phyloP scores from a whole-genome alignment of 2,888 invertebrate genomes.

The Graphium colonna region DNA sequence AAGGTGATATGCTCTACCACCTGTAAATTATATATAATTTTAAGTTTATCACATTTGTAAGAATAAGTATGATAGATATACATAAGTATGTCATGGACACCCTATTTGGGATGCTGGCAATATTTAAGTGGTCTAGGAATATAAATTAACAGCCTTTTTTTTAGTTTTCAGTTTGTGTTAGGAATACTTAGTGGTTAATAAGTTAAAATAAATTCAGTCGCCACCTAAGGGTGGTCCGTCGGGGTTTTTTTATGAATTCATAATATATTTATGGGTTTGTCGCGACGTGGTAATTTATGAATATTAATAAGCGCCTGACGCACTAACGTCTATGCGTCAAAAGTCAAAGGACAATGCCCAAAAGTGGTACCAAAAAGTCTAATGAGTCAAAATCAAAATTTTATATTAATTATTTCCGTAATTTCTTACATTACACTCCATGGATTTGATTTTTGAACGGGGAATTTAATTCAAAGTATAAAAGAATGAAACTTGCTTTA shows the following conservation, averaged over 20 bases:
- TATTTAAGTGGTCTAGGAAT: slow-evolving; percentile 3
- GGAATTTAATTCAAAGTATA: too few species aligned
- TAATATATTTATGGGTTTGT: slow-evolving; percentile 66
- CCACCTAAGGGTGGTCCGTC: slow-evolving; percentile 56
- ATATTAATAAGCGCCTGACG: slow-evolving; percentile 49
- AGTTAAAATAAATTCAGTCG: slow-evolving; percentile 35
- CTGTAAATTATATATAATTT: too few species aligned
- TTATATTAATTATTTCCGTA: too few species aligned
- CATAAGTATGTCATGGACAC: background rate
- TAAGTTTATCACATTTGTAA: too few species aligned
- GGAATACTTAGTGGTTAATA: slow-evolving; percentile 10
- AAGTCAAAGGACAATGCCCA: too few species aligned
- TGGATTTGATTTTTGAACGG: too few species aligned
- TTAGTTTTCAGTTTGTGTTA: slow-evolving; percentile 5
- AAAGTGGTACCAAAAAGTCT: too few species aligned
- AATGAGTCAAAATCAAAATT: too few species aligned
- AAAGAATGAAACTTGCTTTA: too few species aligned
- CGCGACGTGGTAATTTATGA: slow-evolving; percentile 60
- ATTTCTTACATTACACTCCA: too few species aligned
- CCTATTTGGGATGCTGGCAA: background rate
- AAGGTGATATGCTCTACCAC: too few species aligned
- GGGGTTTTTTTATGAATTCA: slow-evolving; percentile 49
- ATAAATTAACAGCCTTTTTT: slow-evolving; percentile 6
- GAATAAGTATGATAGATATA: too few species aligned
- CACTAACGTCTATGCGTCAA: slow-evolving; percentile 40